A percentile compares a stretch with the other conserved stretches of the same genome.
Evolutionary conservation across 1,140 invertebrate species (phyloP).

Genomic region (Sogatella furcifera): DNA sequence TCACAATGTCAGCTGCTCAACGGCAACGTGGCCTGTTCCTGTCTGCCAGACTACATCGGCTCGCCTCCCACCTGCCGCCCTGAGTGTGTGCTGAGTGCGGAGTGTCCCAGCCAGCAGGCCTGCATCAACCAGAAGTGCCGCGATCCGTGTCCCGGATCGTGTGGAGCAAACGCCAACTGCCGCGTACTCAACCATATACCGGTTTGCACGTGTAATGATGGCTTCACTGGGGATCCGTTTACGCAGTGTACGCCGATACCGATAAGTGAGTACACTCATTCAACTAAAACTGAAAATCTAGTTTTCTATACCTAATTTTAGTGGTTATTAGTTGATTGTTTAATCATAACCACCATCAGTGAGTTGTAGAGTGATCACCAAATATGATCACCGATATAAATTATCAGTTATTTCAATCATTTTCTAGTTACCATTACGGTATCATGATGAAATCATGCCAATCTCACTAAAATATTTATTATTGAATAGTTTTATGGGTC

Average conservation of each 20-base stretch:
- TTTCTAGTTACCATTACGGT: too few relatives aligned
- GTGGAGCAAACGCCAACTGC: constrained; percentile 38
- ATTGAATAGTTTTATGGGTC: too few relatives aligned
- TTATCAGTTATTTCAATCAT: too few relatives aligned
- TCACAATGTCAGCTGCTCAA: constrained; percentile 38
- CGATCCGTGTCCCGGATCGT: constrained; percentile 34
- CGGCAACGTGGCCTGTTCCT: constrained; percentile 32
- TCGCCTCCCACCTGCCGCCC: constrained; percentile 38
- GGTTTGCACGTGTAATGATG: constrained; percentile 34
- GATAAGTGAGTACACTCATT: constrained; percentile 31
- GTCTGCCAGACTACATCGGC: constrained; percentile 32
- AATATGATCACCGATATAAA: too few relatives aligned
- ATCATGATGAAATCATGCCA: too few relatives aligned
- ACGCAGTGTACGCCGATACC: constrained; percentile 32
- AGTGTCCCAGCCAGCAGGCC: constrained; percentile 32
- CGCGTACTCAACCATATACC: constrained; percentile 38
- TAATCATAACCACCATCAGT: too few relatives aligned
- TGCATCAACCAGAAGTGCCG: constrained; percentile 34
- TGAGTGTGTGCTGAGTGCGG: constrained; percentile 35
- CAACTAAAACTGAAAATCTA: too few relatives aligned
- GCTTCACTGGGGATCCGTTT: constrained; percentile 43
- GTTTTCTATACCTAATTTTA: too few relatives aligned
- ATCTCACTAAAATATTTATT: too few relatives aligned
- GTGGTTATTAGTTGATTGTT: too few relatives aligned
- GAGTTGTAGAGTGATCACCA: too few relatives aligned